Evolutionary conservation across 2,113 vertebrate species (phyloP).

Genomic region (Chinchilla lanigera): DNA sequence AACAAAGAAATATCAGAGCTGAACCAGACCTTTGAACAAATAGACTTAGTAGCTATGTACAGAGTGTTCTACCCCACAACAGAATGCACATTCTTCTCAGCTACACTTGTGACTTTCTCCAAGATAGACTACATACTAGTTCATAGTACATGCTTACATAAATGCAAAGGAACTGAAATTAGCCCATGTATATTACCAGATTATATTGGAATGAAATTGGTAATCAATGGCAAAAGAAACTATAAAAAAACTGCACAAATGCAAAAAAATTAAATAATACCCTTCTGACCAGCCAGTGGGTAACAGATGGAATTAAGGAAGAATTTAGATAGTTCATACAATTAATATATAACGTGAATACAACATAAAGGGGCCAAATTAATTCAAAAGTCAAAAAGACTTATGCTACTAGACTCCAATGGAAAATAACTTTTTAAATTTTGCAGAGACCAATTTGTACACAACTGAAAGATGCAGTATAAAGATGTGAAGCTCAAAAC

Average conservation of each 20-base stretch:
- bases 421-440: neutral
- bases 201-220: neutral
- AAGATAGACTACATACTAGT: neutral
- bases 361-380: neutral
- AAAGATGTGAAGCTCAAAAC: neutral
- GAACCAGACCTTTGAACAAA: neutral
- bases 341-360: neutral
- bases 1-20: neutral
- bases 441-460: neutral
- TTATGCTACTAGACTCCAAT: neutral
- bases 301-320: neutral
- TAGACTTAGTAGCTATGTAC: neutral
- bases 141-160: neutral
- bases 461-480: neutral
- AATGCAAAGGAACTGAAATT: neutral
- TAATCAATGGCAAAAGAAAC: neutral
- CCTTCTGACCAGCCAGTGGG: neutral
- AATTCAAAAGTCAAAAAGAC: neutral
- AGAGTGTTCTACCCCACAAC: neutral
- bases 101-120: neutral
- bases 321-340: neutral
- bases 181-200: neutral
- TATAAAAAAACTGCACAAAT: neutral
- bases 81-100: neutral
- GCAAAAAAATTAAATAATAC: neutral